phyloP scores from a whole-genome alignment of 2,113 vertebrate genomes.

The Dicerorhinus sumatrensis region DNA sequence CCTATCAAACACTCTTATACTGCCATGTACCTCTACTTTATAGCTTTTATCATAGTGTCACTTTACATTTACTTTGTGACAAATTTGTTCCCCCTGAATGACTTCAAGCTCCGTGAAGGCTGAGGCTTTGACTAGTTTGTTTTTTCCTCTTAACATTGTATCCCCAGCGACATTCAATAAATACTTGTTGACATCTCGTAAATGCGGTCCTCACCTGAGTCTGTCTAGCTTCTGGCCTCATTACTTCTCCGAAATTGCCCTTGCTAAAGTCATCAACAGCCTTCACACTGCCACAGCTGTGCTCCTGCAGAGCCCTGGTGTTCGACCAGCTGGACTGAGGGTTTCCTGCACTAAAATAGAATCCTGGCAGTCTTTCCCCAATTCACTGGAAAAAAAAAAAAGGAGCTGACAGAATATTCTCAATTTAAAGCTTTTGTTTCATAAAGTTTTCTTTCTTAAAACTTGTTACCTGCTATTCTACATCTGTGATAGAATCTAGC shows the following conservation, averaged over 20 bases:
- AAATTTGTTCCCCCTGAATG: not conserved
- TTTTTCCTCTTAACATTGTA: not conserved
- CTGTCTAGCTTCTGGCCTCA: not conserved
- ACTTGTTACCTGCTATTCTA: not conserved
- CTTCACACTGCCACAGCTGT: not conserved
- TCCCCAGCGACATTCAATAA: not conserved
- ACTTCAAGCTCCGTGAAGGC: not conserved
- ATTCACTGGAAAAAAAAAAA: not conserved
- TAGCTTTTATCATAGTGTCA: not conserved
- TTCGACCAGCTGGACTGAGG: not conserved
- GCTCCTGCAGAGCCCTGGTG: not conserved
- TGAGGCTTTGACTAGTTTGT: not conserved
- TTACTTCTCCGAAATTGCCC: not conserved
- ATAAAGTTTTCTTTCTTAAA: constrained; percentile 47
- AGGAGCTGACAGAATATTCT: not conserved
- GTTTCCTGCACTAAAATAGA: constrained; percentile 60
- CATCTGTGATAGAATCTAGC: not conserved
- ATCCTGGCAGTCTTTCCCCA: not conserved
- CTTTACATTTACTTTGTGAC: not conserved
- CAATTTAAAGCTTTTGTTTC: constrained; percentile 20
- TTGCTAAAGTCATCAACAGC: constrained; percentile 44
- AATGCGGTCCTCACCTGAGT: not conserved
- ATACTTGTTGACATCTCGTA: constrained; percentile 20
- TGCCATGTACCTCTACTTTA: not conserved
- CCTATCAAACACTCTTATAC: too few species aligned